Evolutionary conservation across 1,140 invertebrate species (phyloP).

Genomic region (Hylaeus volcanicus): DNA sequence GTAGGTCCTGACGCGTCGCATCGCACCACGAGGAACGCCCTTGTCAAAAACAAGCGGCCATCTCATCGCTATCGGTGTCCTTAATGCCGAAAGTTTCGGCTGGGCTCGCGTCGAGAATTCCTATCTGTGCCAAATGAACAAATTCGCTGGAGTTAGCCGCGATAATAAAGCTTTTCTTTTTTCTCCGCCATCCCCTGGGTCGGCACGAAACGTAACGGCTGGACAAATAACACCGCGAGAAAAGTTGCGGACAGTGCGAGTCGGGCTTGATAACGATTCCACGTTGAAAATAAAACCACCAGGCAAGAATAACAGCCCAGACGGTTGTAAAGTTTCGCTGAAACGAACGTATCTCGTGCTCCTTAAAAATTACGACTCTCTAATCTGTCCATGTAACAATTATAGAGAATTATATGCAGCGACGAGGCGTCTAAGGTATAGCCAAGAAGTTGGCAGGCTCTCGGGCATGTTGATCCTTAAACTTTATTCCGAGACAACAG

Average conservation of each 20-base stretch:
- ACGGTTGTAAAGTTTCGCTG: slow-evolving; percentile 23
- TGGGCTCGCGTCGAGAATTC: not conserved
- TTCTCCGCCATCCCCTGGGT: not conserved
- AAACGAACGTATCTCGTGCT: slow-evolving; percentile 11
- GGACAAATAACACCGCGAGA: slow-evolving; percentile 42
- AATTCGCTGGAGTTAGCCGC: slow-evolving; percentile 56
- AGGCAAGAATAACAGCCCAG: not conserved
- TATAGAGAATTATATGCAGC: too few species aligned
- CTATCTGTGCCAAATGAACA: slow-evolving; percentile 64
- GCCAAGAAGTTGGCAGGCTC: too few species aligned
- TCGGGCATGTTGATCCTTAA: too few species aligned
- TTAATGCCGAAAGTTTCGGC: slow-evolving; percentile 59
- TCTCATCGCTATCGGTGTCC: slow-evolving; percentile 56
- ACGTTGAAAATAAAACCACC: slow-evolving; percentile 41
- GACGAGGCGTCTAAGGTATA: too few species aligned
- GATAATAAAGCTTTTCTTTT: slow-evolving; percentile 59
- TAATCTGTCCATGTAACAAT: slow-evolving; percentile 16
- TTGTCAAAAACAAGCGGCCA: slow-evolving; percentile 57
- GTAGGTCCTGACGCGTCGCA: slow-evolving; percentile 19
- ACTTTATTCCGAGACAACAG: too few species aligned
- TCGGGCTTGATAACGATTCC: slow-evolving; percentile 53
- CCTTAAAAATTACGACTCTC: slow-evolving; percentile 1
- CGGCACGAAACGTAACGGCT: slow-evolving; percentile 19
- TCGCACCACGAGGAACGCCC: slow-evolving; percentile 37
- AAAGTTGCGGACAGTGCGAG: slow-evolving; percentile 46